phyloP scores from a whole-genome alignment of 2,113 vertebrate species.

The Sitta europaea region DNA sequence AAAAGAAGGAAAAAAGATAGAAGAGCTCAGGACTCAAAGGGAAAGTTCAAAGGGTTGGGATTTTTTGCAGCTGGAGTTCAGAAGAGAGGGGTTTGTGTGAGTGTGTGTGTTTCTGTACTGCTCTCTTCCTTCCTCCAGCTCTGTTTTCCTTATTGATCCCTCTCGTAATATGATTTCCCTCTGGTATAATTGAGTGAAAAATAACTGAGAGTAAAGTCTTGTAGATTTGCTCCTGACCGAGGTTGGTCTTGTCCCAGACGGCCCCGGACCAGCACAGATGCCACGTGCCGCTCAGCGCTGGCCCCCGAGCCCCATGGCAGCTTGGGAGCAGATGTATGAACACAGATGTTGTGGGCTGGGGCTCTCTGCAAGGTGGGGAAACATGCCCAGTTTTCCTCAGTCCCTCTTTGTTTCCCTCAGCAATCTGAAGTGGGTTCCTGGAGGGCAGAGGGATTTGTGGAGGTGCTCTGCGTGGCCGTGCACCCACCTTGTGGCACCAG shows the following conservation, averaged over 20 bases:
- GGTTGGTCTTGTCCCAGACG: background rate
- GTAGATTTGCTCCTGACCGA: background rate
- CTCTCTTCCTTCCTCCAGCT: background rate
- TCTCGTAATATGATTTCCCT: background rate
- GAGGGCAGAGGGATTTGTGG: background rate
- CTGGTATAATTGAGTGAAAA: background rate
- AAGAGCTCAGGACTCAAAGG: background rate
- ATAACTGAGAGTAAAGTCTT: background rate
- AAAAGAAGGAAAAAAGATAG: background rate
- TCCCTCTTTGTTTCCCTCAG: background rate
- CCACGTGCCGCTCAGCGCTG: background rate
- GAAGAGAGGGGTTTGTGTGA: background rate
- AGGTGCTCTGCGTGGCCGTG: fast-evolving
- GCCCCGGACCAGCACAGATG: background rate
- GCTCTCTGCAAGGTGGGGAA: background rate
- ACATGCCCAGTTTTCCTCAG: background rate
- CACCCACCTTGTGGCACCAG: fast-evolving
- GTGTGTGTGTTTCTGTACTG: fast-evolving
- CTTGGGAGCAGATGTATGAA: fast-evolving
- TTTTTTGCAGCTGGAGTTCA: background rate
- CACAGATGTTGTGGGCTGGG: fast-evolving
- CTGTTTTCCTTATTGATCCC: background rate
- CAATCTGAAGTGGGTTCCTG: background rate
- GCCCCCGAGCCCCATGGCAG: background rate
- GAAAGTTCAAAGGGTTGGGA: background rate